These are phyloP conservation scores for Orchesellides sinensis DNA, from an alignment of 2,888 invertebrate genomes.

Conservation along the genomic window DNA sequence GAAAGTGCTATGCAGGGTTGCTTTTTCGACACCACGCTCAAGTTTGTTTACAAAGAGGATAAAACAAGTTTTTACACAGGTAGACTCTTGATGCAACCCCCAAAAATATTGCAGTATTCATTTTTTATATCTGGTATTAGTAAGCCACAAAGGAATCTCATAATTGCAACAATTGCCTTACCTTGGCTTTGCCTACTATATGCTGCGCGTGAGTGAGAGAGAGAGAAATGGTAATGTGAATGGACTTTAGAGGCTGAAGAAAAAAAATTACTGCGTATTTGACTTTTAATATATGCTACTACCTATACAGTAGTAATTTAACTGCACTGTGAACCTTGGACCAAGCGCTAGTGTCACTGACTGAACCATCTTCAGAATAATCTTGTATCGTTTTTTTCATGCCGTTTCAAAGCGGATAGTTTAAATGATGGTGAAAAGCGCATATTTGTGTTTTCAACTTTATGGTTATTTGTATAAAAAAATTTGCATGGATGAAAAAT, in stretches of 20 bases:
- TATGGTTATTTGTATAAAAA: too few relatives aligned
- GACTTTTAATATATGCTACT: too few relatives aligned
- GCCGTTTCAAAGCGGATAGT: too few relatives aligned
- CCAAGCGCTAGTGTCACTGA: too few relatives aligned
- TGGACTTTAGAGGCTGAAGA: slow-evolving; percentile 66
- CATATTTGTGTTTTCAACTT: too few relatives aligned
- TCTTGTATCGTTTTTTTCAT: too few relatives aligned
- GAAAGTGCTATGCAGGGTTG: not conserved
- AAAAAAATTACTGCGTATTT: slow-evolving; percentile 65
- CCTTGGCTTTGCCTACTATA: not conserved
- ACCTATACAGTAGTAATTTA: too few relatives aligned
- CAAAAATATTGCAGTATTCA: slow-evolving; percentile 22
- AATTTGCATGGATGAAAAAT: too few relatives aligned
- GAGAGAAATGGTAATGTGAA: slow-evolving; percentile 55
- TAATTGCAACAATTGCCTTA: slow-evolving; percentile 59
- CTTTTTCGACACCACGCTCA: not conserved
- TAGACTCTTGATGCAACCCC: slow-evolving; percentile 30
- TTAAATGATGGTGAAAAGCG: too few relatives aligned
- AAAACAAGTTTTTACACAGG: slow-evolving; percentile 37
- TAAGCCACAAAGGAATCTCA: slow-evolving; percentile 62
- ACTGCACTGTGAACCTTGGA: too few relatives aligned
- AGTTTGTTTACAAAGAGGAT: slow-evolving; percentile 25
- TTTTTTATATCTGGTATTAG: not conserved
- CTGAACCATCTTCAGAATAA: too few relatives aligned
- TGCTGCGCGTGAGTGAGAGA: not conserved